These are phyloP conservation scores for Enchytraeus crypticus DNA, from an alignment of 2,888 invertebrate genomes.

Conservation along the genomic window DNA sequence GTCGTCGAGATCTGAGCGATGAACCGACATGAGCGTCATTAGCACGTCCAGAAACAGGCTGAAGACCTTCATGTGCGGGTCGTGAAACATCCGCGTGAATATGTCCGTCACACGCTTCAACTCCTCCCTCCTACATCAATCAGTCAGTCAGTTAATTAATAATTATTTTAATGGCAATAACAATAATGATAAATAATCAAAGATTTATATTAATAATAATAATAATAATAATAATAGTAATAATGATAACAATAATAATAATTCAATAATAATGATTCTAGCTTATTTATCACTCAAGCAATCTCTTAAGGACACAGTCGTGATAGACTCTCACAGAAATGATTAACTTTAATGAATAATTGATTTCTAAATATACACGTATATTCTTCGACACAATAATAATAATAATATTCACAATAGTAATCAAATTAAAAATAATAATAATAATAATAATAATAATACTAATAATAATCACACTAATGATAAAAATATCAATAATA, in stretches of 20 bases:
- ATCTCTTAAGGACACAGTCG: not conserved
- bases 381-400: too few relatives aligned
- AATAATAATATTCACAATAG: too few relatives aligned
- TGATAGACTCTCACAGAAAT: not conserved
- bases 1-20: slow-evolving; percentile 77
- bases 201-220: not conserved
- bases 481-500: too few relatives aligned
- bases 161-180: not conserved
- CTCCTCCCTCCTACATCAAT: slow-evolving; percentile 52
- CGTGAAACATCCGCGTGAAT: slow-evolving; percentile 92
- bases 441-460: too few relatives aligned
- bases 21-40: slow-evolving; percentile 75
- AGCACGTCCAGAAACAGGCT: slow-evolving; percentile 85
- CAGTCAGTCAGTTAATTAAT: too few relatives aligned
- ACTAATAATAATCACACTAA: too few relatives aligned
- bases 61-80: slow-evolving; percentile 88
- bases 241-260: too few relatives aligned
- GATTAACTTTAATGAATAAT: not conserved
- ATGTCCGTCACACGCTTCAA: slow-evolving; percentile 80
- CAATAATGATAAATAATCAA: not conserved
- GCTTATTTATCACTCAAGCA: not conserved
- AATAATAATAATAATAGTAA: not conserved
- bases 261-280: not conserved
- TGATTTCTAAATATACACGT: too few relatives aligned
- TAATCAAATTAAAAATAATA: too few relatives aligned